Conservation (phyloP, 1,140 invertebrate species). For the Cotesia glomerata region DNA sequence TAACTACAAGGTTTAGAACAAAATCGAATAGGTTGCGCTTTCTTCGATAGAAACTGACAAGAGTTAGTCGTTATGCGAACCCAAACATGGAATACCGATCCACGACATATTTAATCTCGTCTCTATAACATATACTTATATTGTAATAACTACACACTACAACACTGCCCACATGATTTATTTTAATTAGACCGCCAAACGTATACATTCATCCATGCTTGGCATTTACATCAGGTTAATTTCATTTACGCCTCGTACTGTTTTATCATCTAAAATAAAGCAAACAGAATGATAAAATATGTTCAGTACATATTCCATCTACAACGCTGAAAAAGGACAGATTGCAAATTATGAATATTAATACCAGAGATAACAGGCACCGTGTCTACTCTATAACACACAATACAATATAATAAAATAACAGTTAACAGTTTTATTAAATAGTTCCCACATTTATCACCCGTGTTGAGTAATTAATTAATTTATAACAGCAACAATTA, state of each 20-base stretch:
- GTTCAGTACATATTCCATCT: too few relatives aligned
- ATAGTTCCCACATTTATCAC: too few relatives aligned
- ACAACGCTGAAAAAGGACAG: too few relatives aligned
- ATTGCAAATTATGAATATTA: too few relatives aligned
- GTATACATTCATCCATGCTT: background rate
- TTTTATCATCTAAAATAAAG: background rate
- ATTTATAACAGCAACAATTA: too few relatives aligned
- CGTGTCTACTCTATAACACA: too few relatives aligned
- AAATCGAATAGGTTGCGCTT: constrained; percentile 6
- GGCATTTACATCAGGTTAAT: background rate
- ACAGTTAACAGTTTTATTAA: too few relatives aligned
- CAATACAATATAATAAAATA: too few relatives aligned
- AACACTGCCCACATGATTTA: constrained; percentile 7
- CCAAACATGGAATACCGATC: constrained; percentile 16
- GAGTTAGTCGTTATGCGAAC: constrained; percentile 12
- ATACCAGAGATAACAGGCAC: too few relatives aligned
- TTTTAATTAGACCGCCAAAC: constrained; percentile 20
- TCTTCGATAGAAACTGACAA: background rate
- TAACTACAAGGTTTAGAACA: background rate
- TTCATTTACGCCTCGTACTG: background rate
- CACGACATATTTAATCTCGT: constrained; percentile 19
- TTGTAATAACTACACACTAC: too few relatives aligned
- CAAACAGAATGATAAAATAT: background rate
- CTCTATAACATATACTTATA: background rate
- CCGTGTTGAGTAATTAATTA: too few relatives aligned